phyloP scores from a whole-genome alignment of 2,113 vertebrate genomes.

The Meles meles region DNA sequence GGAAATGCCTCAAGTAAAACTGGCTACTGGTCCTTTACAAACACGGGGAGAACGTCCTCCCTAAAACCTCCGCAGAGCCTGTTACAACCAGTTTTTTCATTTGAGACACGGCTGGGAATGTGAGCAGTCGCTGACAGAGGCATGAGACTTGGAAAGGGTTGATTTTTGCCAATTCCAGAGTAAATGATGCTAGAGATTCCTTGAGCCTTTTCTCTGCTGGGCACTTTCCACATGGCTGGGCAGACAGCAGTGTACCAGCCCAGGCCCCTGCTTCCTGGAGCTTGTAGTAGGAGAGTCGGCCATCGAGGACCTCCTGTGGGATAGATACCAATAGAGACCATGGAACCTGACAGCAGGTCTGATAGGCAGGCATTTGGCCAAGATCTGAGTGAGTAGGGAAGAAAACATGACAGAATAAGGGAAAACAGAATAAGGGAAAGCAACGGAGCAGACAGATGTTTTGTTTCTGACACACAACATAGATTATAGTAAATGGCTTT shows the following conservation, averaged over 20 bases:
- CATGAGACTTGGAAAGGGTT: not conserved
- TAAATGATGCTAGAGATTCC: not conserved
- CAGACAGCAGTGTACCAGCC: not conserved
- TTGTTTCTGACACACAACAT: not conserved
- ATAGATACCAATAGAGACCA: not conserved
- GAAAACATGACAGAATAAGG: not conserved
- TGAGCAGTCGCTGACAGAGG: not conserved
- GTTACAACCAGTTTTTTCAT: not conserved
- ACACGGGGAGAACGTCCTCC: too few species aligned
- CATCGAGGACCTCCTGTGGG: not conserved
- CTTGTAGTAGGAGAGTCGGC: not conserved
- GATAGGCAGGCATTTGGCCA: not conserved
- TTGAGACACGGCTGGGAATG: not conserved
- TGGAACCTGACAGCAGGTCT: not conserved
- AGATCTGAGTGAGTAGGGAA: not conserved
- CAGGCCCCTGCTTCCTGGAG: not conserved
- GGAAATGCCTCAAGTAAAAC: not conserved
- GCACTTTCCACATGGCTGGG: not conserved
- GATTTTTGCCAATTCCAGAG: not conserved
- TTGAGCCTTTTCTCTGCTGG: not conserved
- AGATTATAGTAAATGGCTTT: not conserved
- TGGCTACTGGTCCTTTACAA: not conserved
- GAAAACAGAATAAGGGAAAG: not conserved
- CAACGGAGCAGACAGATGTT: not conserved
- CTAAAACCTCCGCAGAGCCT: not conserved